phyloP scores from a whole-genome alignment of 1,140 invertebrate species.

The Zophobas atratus region DNA sequence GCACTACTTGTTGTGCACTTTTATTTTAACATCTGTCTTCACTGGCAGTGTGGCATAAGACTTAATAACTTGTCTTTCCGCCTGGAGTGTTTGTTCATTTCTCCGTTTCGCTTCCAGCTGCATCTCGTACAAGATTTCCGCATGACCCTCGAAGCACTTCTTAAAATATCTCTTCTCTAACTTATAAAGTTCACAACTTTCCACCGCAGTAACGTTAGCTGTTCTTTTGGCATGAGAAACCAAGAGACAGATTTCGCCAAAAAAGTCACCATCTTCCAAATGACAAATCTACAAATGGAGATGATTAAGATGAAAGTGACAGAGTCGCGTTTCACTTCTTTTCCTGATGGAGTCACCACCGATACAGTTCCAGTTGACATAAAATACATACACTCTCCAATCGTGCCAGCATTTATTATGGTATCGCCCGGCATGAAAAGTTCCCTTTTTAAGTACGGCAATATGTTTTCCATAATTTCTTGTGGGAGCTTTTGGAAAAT shows the following conservation, averaged over 20 bases:
- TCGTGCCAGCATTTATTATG: constrained; percentile 71
- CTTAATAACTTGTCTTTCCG: no score
- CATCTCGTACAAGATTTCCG: no score
- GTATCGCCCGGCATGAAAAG: constrained; percentile 61
- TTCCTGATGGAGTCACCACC: constrained; percentile 73
- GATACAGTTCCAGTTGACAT: constrained; percentile 73
- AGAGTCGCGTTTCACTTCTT: constrained; percentile 66
- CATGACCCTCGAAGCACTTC: constrained; percentile 5
- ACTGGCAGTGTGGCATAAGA: no score
- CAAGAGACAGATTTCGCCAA: constrained; percentile 67
- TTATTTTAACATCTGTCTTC: no score
- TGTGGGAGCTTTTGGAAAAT: constrained; percentile 57
- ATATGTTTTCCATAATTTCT: constrained; percentile 54
- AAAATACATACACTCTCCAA: constrained; percentile 76
- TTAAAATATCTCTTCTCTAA: constrained; percentile 69
- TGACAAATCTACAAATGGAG: constrained; percentile 58
- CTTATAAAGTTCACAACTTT: constrained; percentile 72
- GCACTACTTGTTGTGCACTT: no score
- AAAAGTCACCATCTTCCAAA: constrained; percentile 63
- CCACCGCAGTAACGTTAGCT: constrained; percentile 71
- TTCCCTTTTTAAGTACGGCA: constrained; percentile 56
- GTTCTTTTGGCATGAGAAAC: constrained; percentile 70
- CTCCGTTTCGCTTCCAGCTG: no score
- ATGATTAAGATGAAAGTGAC: background rate
- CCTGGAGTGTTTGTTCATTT: no score